Conservation (phyloP, 2,888 invertebrate genomes). For the Philhelius pedissequus region DNA sequence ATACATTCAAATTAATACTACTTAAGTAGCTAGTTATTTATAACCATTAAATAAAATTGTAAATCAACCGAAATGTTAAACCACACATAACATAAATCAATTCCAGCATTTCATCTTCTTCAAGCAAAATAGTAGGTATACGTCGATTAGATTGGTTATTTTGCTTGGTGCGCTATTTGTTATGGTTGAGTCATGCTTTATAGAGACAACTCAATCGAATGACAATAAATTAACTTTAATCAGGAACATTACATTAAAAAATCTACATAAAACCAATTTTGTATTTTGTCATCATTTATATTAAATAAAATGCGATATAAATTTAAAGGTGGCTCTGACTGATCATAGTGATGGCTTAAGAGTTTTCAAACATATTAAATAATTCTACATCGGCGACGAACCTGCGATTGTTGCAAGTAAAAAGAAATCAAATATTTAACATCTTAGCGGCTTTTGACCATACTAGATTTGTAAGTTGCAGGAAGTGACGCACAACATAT, state of each 20-base stretch:
- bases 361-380: too few relatives aligned
- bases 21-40: conserved; percentile 6
- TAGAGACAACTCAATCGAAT: neutral
- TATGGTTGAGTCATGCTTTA: neutral
- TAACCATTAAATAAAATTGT: neutral
- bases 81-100: conserved; percentile 3
- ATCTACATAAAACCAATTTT: neutral
- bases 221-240: neutral
- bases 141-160: too few relatives aligned
- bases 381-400: too few relatives aligned
- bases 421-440: too few relatives aligned
- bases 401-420: too few relatives aligned
- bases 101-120: neutral
- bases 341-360: too few relatives aligned
- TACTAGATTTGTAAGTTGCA: too few relatives aligned
- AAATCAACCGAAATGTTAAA: neutral
- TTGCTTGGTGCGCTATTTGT: too few relatives aligned
- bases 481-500: too few relatives aligned
- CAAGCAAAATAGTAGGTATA: neutral
- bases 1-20: neutral
- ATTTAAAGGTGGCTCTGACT: too few relatives aligned
- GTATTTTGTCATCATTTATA: neutral
- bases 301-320: neutral
- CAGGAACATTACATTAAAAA: neutral
- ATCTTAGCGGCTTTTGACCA: too few relatives aligned